These are phyloP conservation scores for Torymus aiolomorphi DNA, from an alignment of 2,888 invertebrate genomes.

Conservation along the genomic window DNA sequence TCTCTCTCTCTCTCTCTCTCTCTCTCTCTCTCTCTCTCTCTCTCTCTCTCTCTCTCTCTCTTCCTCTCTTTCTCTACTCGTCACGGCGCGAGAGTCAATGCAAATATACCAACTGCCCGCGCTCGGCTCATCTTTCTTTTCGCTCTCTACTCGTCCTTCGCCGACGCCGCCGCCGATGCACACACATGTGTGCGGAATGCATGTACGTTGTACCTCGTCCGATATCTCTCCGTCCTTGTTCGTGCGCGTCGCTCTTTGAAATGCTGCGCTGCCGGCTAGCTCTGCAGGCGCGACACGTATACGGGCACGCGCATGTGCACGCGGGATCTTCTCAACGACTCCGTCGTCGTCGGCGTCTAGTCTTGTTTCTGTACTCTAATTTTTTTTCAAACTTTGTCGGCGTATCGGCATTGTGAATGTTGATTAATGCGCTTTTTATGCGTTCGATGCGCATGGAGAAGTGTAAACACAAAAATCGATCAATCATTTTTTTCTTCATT, in stretches of 20 bases:
- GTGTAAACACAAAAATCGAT: not conserved
- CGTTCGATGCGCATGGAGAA: not conserved
- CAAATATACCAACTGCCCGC: conserved; percentile 2
- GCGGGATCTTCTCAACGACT: not conserved
- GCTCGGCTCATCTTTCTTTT: conserved; percentile 43
- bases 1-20: conserved; percentile 40
- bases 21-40: conserved; percentile 39
- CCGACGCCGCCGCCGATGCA: not conserved
- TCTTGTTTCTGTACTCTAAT: not conserved
- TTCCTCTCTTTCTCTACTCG: conserved; percentile 55
- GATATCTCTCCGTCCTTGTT: conserved; percentile 10
- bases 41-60: conserved; percentile 10
- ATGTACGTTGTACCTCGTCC: not conserved
- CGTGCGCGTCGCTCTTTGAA: conserved; percentile 15
- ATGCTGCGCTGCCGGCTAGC: not conserved
- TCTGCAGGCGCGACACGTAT: conserved; percentile 32
- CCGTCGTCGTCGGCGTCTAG: not conserved
- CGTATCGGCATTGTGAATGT: not conserved
- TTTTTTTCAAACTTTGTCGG: not conserved
- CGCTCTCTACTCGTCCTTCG: conserved; percentile 40
- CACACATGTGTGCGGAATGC: not conserved
- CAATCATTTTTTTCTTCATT: conserved; percentile 30
- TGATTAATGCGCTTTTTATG: conserved; percentile 43
- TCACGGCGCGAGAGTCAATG: conserved; percentile 44
- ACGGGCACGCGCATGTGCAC: not conserved